Evolutionary conservation across 1,140 invertebrate species (phyloP), one percentile per base, ranked within the genome.

Genomic region (Penaeus japonicus): DNA sequence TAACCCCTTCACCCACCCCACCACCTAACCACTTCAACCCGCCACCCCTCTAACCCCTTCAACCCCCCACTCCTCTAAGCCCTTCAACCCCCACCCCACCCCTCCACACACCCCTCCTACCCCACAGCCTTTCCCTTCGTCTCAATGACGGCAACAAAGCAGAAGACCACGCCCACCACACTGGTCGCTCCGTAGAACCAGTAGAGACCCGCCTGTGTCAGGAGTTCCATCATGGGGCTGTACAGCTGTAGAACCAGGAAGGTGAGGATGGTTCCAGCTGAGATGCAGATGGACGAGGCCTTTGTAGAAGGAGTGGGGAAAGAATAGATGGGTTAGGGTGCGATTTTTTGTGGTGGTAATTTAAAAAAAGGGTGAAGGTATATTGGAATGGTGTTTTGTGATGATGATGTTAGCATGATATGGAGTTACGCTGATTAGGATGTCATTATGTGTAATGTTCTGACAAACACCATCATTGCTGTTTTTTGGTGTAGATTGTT

Each of bases 211-310:
- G 87, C 57, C 65, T 88, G 87, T 3, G 80, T 84, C 27, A 88
- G 54, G 55, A 55, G 18, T 0, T 59, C 62, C 53, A 73, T 80
- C 87, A 88, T 84, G 22, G 81, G 80, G 7, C 80, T 88, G 80
- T 88, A 88, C 10, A 88, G 54, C 54, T 88, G 87, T 1, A 88
- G 81, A 20, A 32, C 53, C 4, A 32, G 22, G 39, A 88, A 88
- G 35, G 73, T 62, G 22, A 84, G 47, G 27, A 62, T 4, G 2
- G 87, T 88, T 7, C 87, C 87, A 3, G 27, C 53, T 3, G 87
- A 88, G 62, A 88, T 78, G 39, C 87, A 88, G 39, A 88, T 70
- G 22, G 87, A 88, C 1, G 87, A 88, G 5, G 87, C 87, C 87
- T 88, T n/a, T 10, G 75, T 7, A 70, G 15, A n/a, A n/a, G 27